Conservation (phyloP, 2,888 invertebrate species). For the Pachydiplax longipennis region DNA sequence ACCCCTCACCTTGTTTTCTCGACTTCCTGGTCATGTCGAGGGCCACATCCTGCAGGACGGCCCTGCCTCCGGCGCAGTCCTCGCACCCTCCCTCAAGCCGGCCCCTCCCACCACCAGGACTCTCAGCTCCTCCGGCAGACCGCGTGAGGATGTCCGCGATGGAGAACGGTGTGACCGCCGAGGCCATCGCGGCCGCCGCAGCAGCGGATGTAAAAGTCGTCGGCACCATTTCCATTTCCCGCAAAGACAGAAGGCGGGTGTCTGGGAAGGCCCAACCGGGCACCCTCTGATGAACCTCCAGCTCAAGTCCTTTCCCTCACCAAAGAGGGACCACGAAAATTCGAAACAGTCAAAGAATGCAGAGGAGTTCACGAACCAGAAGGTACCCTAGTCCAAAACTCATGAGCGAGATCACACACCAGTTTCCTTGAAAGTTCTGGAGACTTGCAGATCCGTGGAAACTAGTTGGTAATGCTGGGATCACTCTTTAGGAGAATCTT, state of each 20-base stretch:
- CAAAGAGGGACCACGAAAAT: background rate
- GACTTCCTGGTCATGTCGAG: constrained; percentile 34
- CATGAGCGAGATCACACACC: too few species aligned
- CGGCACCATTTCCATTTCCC: constrained; percentile 11
- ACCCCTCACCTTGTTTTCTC: constrained; percentile 8
- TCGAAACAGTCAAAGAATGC: background rate
- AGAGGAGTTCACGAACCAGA: background rate
- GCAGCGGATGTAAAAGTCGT: background rate
- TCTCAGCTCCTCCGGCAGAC: constrained; percentile 31
- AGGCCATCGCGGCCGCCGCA: constrained; percentile 12
- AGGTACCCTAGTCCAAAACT: too few species aligned
- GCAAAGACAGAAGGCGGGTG: background rate
- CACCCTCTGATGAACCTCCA: constrained; percentile 13
- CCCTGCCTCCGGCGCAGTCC: background rate
- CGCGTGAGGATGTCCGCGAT: constrained; percentile 45
- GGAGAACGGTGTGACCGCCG: constrained; percentile 43
- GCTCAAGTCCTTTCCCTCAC: background rate
- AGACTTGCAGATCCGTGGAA: background rate
- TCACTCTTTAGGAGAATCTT: background rate
- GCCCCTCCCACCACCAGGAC: constrained; percentile 2
- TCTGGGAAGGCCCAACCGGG: constrained; percentile 22
- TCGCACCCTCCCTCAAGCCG: constrained; percentile 27
- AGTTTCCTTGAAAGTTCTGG: too few species aligned
- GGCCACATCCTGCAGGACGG: constrained; percentile 14
- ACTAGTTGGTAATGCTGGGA: background rate